Percentiles rank a stretch among this genome's conserved stretches.
These are phyloP conservation scores for Squalus acanthias DNA, from an alignment of 2,797 vertebrate species.

Conservation along the genomic window DNA sequence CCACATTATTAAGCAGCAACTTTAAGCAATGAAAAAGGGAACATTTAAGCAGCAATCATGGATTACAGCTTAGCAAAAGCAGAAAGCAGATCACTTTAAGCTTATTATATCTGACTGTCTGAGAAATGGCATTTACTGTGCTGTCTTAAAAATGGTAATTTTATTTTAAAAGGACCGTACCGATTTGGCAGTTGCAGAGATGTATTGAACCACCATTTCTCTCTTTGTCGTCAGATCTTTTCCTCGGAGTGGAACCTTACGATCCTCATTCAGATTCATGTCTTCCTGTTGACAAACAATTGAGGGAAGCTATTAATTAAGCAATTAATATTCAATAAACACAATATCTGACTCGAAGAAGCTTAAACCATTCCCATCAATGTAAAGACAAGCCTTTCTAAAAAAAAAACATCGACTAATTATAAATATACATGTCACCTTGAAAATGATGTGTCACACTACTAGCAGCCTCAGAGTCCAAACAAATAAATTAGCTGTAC, in stretches of 20 bases:
- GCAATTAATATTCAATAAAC: background rate
- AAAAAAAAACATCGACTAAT: background rate
- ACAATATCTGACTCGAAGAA: background rate
- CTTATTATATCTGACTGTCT: slow-evolving; percentile 48
- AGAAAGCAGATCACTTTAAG: slow-evolving; percentile 50
- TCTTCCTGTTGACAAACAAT: slow-evolving; percentile 73
- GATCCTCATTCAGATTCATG: slow-evolving; percentile 97
- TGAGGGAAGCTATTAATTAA: background rate
- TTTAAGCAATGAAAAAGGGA: slow-evolving; percentile 41
- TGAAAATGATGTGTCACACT: background rate
- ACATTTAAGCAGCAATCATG: slow-evolving; percentile 50
- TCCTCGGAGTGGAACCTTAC: slow-evolving; percentile 84
- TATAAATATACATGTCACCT: background rate
- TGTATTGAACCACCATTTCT: slow-evolving; percentile 98
- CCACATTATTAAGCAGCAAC: slow-evolving; percentile 40
- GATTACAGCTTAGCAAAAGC: slow-evolving; percentile 51
- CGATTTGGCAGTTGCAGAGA: slow-evolving; percentile 95
- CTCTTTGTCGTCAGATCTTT: slow-evolving; percentile 90
- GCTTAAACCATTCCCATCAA: background rate
- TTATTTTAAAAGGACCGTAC: slow-evolving; percentile 68
- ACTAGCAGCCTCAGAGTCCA: background rate
- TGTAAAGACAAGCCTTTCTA: background rate
- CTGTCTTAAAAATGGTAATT: slow-evolving; percentile 44
- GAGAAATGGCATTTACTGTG: slow-evolving; percentile 42
- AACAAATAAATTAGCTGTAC: background rate